Percentiles rank a stretch among this genome's conserved stretches.
Conservation (phyloP, 2,888 invertebrate species). For the Drosophila birchii region DNA sequence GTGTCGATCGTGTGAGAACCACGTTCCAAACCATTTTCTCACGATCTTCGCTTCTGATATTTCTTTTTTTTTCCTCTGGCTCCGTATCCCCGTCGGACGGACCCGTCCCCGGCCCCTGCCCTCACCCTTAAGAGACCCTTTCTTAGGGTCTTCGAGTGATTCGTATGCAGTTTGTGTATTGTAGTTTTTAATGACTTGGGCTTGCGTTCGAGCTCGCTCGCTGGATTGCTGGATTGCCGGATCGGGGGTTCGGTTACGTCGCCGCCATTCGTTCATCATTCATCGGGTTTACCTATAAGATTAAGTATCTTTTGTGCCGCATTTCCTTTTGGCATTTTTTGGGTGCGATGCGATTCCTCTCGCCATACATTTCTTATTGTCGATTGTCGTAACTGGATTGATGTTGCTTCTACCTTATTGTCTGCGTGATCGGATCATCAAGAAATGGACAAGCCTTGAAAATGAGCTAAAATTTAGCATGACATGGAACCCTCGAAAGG, state of each 20-base stretch:
- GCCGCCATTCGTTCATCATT: constrained; percentile 75
- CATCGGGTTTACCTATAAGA: constrained; percentile 76
- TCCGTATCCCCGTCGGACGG: constrained; percentile 21
- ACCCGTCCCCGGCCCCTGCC: constrained; percentile 11
- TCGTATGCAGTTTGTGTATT: constrained; percentile 80
- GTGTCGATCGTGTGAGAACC: constrained; percentile 85
- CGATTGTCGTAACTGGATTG: constrained; percentile 54
- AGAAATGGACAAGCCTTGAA: constrained; percentile 24
- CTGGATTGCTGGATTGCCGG: constrained; percentile 25
- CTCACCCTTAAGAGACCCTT: constrained; percentile 43
- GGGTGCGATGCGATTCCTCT: constrained; percentile 39
- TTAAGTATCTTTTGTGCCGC: constrained; percentile 76
- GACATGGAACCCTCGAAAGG: constrained; percentile 1
- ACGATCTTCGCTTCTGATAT: constrained; percentile 85
- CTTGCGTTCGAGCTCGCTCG: constrained; percentile 65
- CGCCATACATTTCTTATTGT: constrained; percentile 59
- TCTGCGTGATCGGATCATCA: constrained; percentile 40
- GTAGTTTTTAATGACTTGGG: constrained; percentile 79
- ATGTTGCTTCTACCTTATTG: constrained; percentile 41
- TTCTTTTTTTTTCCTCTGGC: constrained; percentile 58
- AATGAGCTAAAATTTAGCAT: constrained; percentile 9
- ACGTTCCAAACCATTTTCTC: constrained; percentile 85
- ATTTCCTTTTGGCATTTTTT: constrained; percentile 62
- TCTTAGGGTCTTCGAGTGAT: constrained; percentile 65
- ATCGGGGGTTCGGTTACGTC: constrained; percentile 70